These are phyloP conservation scores for Onthophagus sagittarius DNA, from an alignment of 2,888 invertebrate genomes.

Conservation along the genomic window DNA sequence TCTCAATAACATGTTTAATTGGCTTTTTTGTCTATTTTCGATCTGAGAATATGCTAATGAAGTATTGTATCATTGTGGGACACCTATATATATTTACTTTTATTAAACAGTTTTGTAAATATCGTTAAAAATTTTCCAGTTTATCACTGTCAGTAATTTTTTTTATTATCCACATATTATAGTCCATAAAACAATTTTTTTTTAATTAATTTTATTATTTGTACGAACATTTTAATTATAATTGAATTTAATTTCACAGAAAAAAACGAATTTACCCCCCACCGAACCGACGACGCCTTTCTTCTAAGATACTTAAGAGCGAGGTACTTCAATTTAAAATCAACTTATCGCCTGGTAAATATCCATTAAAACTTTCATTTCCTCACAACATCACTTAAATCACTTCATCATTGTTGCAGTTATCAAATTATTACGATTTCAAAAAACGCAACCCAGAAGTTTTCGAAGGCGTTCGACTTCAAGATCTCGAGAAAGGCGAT, in stretches of 20 bases:
- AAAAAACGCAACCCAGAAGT: constrained; percentile 67
- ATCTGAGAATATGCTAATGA: no score
- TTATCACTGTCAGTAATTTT: no score
- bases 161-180: no score
- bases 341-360: constrained; percentile 72
- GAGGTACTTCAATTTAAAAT: constrained; percentile 65
- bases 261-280: constrained; percentile 69
- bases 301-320: constrained; percentile 71
- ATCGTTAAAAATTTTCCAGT: no score
- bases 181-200: no score
- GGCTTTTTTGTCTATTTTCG: no score
- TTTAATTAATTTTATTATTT: no score
- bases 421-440: constrained; percentile 73
- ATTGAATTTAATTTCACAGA: constrained; percentile 53
- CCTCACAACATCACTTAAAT: background rate
- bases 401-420: constrained; percentile 47
- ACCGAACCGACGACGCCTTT: constrained; percentile 72
- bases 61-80: no score
- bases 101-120: no score
- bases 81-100: no score
- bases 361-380: constrained; percentile 21
- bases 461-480: constrained; percentile 63
- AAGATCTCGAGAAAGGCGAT: constrained; percentile 61
- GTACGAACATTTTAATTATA: constrained; percentile 7
- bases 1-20: no score